A percentile compares a stretch with the other conserved stretches of the same genome.
phyloP scores from a whole-genome alignment of 2,888 invertebrate species.

The Aporophyla nigra region DNA sequence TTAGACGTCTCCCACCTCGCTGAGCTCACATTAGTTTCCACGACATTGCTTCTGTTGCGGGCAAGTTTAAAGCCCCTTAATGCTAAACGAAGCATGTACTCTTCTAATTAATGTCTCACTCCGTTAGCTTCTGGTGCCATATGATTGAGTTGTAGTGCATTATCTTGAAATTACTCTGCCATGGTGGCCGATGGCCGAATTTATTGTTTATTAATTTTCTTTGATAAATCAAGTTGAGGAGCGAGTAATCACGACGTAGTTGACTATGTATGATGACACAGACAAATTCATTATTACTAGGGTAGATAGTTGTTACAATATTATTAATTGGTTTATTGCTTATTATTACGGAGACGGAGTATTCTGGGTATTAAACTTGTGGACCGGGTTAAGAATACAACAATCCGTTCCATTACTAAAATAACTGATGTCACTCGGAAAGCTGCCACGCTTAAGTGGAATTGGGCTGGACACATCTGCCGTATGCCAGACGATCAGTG shows the following conservation, averaged over 20 bases:
- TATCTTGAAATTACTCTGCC: constrained; percentile 22
- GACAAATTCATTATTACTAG: not conserved
- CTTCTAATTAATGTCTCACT: constrained; percentile 76
- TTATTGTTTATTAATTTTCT: constrained; percentile 18
- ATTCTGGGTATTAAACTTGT: no score
- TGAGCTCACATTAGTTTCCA: constrained; percentile 73
- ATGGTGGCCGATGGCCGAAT: constrained; percentile 13
- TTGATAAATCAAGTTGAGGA: not conserved
- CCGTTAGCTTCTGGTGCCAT: constrained; percentile 60
- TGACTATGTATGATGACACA: not conserved
- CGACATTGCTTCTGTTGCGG: constrained; percentile 69
- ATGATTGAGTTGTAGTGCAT: constrained; percentile 39
- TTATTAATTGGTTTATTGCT: constrained; percentile 2
- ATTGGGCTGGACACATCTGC: no score
- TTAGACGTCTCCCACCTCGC: constrained; percentile 64
- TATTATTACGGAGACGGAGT: no score
- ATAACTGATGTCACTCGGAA: no score
- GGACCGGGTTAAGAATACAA: no score
- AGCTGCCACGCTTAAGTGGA: no score
- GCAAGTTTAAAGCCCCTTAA: constrained; percentile 61
- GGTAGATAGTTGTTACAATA: not conserved
- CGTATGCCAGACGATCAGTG: no score
- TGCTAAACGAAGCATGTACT: constrained; percentile 74
- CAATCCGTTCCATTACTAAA: no score
- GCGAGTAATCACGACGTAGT: no score